A percentile compares a stretch with the other conserved stretches of the same genome.
These are phyloP conservation scores for Branchinecta lindahli DNA, from an alignment of 1,140 invertebrate genomes.

Conservation along the genomic window DNA sequence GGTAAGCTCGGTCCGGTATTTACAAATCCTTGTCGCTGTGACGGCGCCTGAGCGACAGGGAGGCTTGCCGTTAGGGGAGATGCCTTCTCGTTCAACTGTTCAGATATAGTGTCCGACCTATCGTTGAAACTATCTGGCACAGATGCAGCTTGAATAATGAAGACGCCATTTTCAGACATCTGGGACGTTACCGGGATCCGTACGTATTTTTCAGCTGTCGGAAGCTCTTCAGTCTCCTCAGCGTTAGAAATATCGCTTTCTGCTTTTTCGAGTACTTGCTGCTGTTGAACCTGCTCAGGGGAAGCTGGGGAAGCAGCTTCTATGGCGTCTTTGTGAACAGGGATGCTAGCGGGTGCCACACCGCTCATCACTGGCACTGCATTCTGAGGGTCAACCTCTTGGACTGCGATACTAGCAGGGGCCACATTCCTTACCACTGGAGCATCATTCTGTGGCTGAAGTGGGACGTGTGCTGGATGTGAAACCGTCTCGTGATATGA, in stretches of 20 bases:
- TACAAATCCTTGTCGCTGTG: too few species aligned
- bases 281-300: background rate
- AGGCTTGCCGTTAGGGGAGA: too few species aligned
- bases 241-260: background rate
- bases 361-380: background rate
- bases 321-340: background rate
- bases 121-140: background rate
- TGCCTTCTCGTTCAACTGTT: too few species aligned
- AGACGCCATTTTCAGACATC: background rate
- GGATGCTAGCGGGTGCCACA: background rate
- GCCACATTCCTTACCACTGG: background rate
- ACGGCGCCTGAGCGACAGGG: too few species aligned
- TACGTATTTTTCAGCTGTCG: background rate
- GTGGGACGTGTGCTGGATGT: background rate
- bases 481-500: too few species aligned
- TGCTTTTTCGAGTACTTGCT: too few species aligned
- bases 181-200: background rate
- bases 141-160: background rate
- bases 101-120: background rate
- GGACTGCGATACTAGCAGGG: background rate
- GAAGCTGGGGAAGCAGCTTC: background rate
- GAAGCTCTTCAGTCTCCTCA: background rate
- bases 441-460: background rate
- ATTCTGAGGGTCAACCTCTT: too few species aligned
- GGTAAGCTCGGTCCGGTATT: too few species aligned